Evolutionary conservation across 2,797 vertebrate species (phyloP).

Genomic region (Microhierax caerulescens): DNA sequence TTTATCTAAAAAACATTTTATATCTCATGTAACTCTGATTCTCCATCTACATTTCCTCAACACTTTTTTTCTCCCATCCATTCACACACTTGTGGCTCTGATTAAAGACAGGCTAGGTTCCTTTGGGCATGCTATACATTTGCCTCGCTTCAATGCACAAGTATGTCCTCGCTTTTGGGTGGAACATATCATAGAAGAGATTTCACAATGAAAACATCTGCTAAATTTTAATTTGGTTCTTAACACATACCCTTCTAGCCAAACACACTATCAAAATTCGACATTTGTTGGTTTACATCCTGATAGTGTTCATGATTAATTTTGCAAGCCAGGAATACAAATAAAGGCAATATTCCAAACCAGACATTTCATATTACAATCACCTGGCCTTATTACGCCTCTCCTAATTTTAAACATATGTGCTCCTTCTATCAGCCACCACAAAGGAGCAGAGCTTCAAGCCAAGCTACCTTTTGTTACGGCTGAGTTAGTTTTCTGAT

Average conservation of each 20-base stretch:
- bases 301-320: neutral
- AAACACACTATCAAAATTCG: neutral
- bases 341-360: neutral
- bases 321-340: neutral
- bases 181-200: neutral
- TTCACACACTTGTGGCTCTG: neutral
- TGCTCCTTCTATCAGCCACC: neutral
- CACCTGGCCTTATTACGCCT: neutral
- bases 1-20: neutral
- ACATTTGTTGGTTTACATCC: neutral
- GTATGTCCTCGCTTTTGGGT: neutral
- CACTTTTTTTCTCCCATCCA: neutral
- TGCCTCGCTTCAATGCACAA: neutral
- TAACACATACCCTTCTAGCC: neutral
- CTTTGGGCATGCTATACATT: neutral
- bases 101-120: neutral
- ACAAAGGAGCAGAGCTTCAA: neutral
- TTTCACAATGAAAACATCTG: neutral
- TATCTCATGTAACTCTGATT: neutral
- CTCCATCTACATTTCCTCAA: neutral
- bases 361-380: neutral
- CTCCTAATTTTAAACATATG: neutral
- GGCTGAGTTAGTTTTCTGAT: neutral
- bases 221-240: neutral
- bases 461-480: neutral